A percentile compares a stretch with the other conserved stretches of the same genome.
Conservation (phyloP, 1,140 invertebrate species). For the Harpegnathos saltator region DNA sequence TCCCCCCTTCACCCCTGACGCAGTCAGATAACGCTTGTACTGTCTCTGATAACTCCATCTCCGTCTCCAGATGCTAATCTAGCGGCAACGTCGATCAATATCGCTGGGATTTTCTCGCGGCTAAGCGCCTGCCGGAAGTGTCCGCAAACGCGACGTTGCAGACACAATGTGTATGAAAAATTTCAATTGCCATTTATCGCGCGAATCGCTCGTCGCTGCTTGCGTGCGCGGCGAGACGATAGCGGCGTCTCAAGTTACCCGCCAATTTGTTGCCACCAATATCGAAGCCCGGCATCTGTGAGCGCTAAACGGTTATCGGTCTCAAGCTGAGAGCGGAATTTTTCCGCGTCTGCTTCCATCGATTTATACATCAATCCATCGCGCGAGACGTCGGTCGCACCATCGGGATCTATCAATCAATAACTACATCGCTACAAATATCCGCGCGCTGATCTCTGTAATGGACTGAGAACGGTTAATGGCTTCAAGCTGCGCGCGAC, state of each 20-base stretch:
- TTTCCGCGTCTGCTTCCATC: slow-evolving; percentile 2
- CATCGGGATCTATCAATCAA: slow-evolving; percentile 36
- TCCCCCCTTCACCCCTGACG: too few relatives aligned
- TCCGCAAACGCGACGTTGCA: too few relatives aligned
- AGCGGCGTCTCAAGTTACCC: neutral
- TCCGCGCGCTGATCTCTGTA: slow-evolving; percentile 10
- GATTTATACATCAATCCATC: slow-evolving; percentile 20
- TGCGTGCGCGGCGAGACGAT: too few relatives aligned
- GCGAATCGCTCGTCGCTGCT: too few relatives aligned
- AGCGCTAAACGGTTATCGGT: neutral
- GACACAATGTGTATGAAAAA: too few relatives aligned
- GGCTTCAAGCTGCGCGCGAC: slow-evolving; percentile 16
- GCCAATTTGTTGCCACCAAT: slow-evolving; percentile 3
- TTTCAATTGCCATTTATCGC: too few relatives aligned
- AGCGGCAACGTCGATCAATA: neutral
- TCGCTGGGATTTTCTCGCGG: neutral
- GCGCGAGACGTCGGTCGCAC: neutral
- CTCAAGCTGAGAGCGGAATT: slow-evolving; percentile 16
- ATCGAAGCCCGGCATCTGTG: neutral
- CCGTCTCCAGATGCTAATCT: neutral
- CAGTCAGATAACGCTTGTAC: neutral
- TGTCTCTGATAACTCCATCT: neutral
- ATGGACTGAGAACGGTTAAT: neutral
- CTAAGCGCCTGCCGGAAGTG: neutral
- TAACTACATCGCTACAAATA: slow-evolving; percentile 21